A percentile compares a stretch with the other conserved stretches of the same genome.
phyloP scores from a whole-genome alignment of 1,140 invertebrate genomes.

The Fopius arisanus region DNA sequence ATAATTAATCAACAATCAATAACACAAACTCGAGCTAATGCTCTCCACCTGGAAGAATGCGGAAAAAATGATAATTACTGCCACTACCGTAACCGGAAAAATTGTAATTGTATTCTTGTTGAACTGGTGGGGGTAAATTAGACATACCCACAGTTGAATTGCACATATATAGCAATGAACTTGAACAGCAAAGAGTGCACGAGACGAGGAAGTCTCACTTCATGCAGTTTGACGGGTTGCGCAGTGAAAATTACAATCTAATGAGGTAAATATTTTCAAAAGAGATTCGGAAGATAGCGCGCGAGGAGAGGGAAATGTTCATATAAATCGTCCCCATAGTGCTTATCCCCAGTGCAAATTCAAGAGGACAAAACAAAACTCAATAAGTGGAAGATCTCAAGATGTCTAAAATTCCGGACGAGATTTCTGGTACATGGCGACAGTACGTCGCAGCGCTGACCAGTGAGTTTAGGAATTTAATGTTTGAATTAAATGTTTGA shows the following conservation, averaged over 20 bases:
- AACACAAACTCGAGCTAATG: no score
- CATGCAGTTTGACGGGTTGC: not conserved
- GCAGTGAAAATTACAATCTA: not conserved
- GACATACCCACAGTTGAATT: not conserved
- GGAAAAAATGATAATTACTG: not conserved
- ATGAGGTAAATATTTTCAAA: not conserved
- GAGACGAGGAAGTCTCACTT: not conserved
- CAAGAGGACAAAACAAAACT: not conserved
- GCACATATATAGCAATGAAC: not conserved
- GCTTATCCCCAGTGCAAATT: not conserved
- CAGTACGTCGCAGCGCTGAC: not conserved
- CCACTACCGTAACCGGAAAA: not conserved
- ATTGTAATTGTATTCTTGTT: not conserved
- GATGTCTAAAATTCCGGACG: not conserved
- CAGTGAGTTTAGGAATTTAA: not conserved
- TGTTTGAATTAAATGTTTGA: no score
- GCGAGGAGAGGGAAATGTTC: not conserved
- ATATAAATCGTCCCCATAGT: not conserved
- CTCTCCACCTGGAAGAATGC: constrained; percentile 32
- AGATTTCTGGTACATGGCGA: not conserved
- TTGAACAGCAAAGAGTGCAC: not conserved
- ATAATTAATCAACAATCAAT: no score
- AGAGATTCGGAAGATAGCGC: not conserved
- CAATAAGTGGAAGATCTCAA: not conserved
- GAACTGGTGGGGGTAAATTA: not conserved